phyloP scores from a whole-genome alignment of 2,113 vertebrate species.

The Amazona guildingii region DNA sequence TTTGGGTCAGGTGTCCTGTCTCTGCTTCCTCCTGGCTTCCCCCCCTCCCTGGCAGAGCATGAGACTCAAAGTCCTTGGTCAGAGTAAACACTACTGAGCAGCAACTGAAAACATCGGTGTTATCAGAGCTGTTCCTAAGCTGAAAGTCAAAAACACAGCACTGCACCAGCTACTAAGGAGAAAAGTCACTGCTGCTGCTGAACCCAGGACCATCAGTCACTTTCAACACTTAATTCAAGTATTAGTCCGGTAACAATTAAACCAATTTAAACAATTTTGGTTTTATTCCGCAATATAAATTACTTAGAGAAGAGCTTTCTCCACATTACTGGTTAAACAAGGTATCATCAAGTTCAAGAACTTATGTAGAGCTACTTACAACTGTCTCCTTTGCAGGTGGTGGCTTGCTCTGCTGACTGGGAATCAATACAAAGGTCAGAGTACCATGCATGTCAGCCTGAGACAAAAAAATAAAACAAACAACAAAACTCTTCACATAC shows the following conservation, averaged over 20 bases:
- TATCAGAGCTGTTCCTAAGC: no score
- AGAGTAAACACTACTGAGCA: no score
- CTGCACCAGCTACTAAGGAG: neutral
- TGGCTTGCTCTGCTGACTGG: slow-evolving; percentile 87
- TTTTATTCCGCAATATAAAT: neutral
- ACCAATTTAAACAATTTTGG: neutral
- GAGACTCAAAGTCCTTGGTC: no score
- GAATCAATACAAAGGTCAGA: slow-evolving; percentile 93
- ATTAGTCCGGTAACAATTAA: neutral
- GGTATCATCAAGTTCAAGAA: neutral
- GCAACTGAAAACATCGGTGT: no score
- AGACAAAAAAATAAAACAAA: neutral
- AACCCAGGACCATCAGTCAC: neutral
- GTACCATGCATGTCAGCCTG: slow-evolving; percentile 96
- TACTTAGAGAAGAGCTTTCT: neutral
- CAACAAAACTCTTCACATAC: neutral
- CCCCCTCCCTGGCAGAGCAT: no score
- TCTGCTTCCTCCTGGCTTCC: no score
- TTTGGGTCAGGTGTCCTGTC: no score
- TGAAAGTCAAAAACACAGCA: neutral
- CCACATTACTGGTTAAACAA: neutral
- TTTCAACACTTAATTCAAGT: neutral
- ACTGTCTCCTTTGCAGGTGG: slow-evolving; percentile 87
- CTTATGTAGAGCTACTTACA: slow-evolving; percentile 78
- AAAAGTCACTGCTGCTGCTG: neutral